Evolutionary conservation across 1,140 invertebrate genomes (phyloP).

Genomic region (Metopolophium dirhodum): DNA sequence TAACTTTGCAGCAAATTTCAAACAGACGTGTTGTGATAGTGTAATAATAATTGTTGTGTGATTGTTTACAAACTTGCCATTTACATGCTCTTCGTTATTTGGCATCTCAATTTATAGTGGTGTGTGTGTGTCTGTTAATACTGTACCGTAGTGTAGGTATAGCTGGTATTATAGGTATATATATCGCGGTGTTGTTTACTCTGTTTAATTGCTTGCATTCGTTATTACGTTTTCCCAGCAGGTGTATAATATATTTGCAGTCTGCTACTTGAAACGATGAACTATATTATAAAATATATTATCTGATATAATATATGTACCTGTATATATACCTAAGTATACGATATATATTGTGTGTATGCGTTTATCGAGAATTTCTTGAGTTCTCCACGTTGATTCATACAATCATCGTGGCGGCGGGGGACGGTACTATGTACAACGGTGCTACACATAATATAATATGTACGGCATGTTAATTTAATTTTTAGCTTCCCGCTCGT

Average conservation of each 20-base stretch:
- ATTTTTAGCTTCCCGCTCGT: background rate
- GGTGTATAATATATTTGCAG: background rate
- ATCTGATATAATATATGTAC: background rate
- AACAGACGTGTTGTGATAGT: background rate
- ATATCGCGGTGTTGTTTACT: background rate
- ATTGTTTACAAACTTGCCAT: conserved; percentile 31
- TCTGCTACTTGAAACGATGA: background rate
- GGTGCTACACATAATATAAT: too few species aligned
- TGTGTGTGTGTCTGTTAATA: background rate
- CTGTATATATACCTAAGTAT: too few species aligned
- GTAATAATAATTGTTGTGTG: conserved; percentile 3
- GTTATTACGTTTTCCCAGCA: background rate
- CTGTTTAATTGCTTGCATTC: conserved; percentile 1
- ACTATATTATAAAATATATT: background rate
- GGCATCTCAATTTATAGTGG: conserved; percentile 5
- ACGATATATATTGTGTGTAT: too few species aligned
- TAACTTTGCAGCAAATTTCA: conserved; percentile 17
- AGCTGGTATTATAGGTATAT: too few species aligned
- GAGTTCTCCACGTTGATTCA: background rate
- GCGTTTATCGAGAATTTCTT: background rate
- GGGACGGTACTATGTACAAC: too few species aligned
- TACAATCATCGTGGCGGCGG: background rate
- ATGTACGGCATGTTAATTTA: background rate
- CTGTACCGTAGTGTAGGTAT: too few species aligned
- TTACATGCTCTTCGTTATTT: conserved; percentile 8